phyloP scores from a whole-genome alignment of 2,888 invertebrate species.

The Barypeithes pellucidus region DNA sequence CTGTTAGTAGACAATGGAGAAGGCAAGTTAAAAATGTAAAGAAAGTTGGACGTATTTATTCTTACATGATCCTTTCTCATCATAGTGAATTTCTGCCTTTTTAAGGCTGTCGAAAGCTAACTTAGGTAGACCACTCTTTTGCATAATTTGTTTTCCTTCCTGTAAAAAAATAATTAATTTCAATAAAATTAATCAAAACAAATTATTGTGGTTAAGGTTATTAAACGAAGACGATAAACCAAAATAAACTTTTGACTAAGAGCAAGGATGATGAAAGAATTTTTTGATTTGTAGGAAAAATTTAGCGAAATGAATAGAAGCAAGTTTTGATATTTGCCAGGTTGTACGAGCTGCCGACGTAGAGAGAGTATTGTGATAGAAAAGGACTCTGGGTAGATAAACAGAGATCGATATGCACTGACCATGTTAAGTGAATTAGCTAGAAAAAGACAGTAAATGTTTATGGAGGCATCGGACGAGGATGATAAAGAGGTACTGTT shows the following conservation, averaged over 20 bases:
- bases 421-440: too few species aligned
- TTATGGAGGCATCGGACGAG: too few species aligned
- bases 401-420: too few species aligned
- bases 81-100: slow-evolving; percentile 57
- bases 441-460: too few species aligned
- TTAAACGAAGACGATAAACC: background rate
- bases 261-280: too few species aligned
- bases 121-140: slow-evolving; percentile 54
- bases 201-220: background rate
- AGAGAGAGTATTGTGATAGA: too few species aligned
- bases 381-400: too few species aligned
- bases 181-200: background rate
- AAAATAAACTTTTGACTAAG: too few species aligned
- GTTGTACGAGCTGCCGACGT: background rate
- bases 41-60: slow-evolving; percentile 2
- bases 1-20: background rate
- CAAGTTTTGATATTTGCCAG: background rate
- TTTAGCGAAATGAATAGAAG: background rate
- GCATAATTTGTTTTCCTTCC: slow-evolving; percentile 37
- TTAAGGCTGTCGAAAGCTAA: slow-evolving; percentile 59
- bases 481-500: too few species aligned
- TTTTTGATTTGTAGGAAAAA: too few species aligned
- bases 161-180: background rate
- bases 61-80: slow-evolving; percentile 58
- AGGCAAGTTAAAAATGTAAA: slow-evolving; percentile 1